A percentile compares a stretch with the other conserved stretches of the same genome.
Conservation (phyloP, 2,113 vertebrate species). For the Seriola aureovittata region DNA sequence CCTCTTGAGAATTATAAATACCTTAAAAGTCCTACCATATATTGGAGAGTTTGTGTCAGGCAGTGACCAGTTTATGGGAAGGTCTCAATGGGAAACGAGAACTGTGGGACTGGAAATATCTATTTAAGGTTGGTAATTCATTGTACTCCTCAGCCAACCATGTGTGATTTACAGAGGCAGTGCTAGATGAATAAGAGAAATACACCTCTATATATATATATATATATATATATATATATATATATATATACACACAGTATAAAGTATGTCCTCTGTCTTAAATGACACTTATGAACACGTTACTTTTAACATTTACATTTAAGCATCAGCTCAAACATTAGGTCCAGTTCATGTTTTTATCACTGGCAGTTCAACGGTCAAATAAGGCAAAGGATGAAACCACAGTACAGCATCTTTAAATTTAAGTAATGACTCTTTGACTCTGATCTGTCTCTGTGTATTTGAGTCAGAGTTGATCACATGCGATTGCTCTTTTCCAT, state of each 20-base stretch:
- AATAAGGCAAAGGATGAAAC: background rate
- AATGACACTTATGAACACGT: background rate
- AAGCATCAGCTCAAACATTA: background rate
- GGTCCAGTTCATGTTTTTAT: background rate
- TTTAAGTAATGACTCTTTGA: background rate
- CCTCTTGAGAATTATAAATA: background rate
- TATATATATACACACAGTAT: too few species aligned
- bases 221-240: background rate
- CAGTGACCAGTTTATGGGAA: conserved; percentile 12
- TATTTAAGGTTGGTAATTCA: conserved; percentile 3
- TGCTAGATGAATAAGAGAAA: background rate
- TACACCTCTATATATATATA: too few species aligned
- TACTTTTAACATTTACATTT: background rate
- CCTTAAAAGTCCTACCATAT: background rate
- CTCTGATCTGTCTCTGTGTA: background rate
- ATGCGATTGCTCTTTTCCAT: background rate
- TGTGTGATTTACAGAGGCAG: background rate
- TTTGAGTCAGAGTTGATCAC: conserved; percentile 9
- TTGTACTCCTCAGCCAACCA: background rate
- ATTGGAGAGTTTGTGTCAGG: background rate
- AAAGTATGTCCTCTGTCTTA: background rate
- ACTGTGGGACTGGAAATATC: background rate
- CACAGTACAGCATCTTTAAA: background rate
- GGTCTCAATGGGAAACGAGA: background rate
- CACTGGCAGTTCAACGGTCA: background rate